Evolutionary conservation across 1,140 invertebrate genomes (phyloP).

Genomic region (Brachystomella parvula): DNA sequence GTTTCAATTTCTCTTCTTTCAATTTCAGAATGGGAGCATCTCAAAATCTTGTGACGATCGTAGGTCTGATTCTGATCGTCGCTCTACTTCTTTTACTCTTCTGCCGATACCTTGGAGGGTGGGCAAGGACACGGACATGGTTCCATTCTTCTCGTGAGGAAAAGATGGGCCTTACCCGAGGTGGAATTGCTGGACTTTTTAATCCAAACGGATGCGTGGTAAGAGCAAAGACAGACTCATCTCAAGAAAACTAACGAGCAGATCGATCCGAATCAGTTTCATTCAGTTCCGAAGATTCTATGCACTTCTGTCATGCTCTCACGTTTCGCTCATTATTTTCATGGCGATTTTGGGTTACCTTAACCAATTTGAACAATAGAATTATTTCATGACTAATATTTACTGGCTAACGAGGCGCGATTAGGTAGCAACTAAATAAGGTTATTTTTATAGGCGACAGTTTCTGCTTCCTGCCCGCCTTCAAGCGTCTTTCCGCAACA

Average conservation of each 20-base stretch:
- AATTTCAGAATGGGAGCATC: constrained; percentile 29
- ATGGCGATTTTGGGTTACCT: not conserved
- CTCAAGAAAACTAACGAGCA: not conserved
- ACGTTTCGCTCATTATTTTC: not conserved
- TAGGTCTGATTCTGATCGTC: constrained; percentile 40
- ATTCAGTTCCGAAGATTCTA: not conserved
- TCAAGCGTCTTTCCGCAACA: no score
- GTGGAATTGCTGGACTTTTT: constrained; percentile 46
- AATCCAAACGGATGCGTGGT: constrained; percentile 58
- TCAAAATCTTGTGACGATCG: constrained; percentile 38
- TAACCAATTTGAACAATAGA: not conserved
- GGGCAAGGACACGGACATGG: constrained; percentile 49
- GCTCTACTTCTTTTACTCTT: constrained; percentile 39
- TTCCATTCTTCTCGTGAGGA: constrained; percentile 54
- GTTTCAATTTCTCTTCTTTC: no score
- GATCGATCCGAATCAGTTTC: not conserved
- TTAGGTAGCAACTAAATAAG: no score
- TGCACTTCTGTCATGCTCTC: not conserved
- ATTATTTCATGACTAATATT: not conserved
- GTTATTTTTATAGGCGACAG: no score
- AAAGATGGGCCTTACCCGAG: constrained; percentile 51
- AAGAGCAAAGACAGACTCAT: constrained; percentile 39
- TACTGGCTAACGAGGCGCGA: no score
- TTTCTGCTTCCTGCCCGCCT: no score
- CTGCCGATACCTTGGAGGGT: constrained; percentile 50